These are phyloP conservation scores for Todiramphus saurophagus DNA, from an alignment of 2,113 vertebrate genomes.

Conservation along the genomic window DNA sequence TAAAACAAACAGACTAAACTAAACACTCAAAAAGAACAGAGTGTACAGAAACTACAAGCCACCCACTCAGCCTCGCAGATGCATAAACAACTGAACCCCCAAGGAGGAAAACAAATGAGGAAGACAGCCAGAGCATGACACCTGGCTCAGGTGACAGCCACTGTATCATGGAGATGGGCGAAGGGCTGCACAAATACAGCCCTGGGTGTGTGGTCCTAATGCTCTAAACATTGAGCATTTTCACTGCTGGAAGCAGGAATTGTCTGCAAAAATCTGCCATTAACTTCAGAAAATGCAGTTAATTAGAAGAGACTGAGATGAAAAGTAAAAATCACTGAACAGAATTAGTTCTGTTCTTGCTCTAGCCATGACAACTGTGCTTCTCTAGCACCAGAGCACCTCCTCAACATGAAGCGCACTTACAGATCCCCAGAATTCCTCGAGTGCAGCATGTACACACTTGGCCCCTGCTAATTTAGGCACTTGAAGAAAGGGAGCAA, in stretches of 20 bases:
- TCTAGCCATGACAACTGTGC: neutral
- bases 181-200: neutral
- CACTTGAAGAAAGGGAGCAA: neutral
- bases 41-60: neutral
- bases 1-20: conserved; percentile 15
- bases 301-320: neutral
- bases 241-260: neutral
- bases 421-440: neutral
- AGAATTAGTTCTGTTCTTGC: neutral
- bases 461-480: neutral
- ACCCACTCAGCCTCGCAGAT: conserved; percentile 17
- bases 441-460: rapidly evolving
- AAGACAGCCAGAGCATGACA: neutral
- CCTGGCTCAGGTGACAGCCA: neutral
- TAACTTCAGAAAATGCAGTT: neutral
- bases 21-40: conserved; percentile 11
- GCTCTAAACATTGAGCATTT: neutral
- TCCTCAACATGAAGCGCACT: too few species aligned
- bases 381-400: neutral
- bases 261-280: neutral
- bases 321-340: neutral
- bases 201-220: neutral
- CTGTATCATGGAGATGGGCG: rapidly evolving
- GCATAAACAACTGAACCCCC: conserved; percentile 4
- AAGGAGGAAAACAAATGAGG: neutral